phyloP scores from a whole-genome alignment of 2,888 invertebrate species.

The Tetragonisca angustula region DNA sequence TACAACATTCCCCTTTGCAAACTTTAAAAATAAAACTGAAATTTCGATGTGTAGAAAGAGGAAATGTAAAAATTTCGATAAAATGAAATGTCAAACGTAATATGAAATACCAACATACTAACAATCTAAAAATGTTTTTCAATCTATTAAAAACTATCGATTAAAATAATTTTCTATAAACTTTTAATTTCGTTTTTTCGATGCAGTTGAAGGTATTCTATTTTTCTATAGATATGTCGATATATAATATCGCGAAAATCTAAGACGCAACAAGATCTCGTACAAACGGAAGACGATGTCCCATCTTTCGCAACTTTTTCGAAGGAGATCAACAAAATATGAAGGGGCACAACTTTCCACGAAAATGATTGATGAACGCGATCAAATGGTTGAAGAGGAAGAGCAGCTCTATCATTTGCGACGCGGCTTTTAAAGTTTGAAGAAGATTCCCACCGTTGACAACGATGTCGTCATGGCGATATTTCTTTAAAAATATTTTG shows the following conservation, averaged over 20 bases:
- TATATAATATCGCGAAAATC: not conserved
- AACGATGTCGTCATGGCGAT: not conserved
- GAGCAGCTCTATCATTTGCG: constrained; percentile 4
- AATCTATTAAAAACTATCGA: too few species aligned
- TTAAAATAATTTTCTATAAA: too few species aligned
- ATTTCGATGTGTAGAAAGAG: too few species aligned
- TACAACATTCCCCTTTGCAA: too few species aligned
- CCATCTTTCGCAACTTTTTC: constrained; percentile 16
- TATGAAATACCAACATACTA: too few species aligned
- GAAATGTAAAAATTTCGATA: too few species aligned
- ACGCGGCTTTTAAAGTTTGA: not conserved
- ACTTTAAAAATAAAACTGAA: too few species aligned
- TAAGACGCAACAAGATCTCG: not conserved
- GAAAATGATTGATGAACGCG: constrained; percentile 43
- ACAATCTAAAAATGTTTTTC: too few species aligned
- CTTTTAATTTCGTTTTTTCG: too few species aligned
- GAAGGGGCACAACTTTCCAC: constrained; percentile 3
- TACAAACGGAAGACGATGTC: constrained; percentile 6
- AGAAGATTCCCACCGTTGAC: not conserved
- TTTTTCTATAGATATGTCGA: not conserved
- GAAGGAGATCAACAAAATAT: constrained; percentile 5
- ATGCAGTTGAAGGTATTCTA: not conserved
- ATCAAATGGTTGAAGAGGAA: constrained; percentile 31
- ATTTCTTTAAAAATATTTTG: too few species aligned
- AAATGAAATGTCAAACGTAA: too few species aligned